Evolutionary conservation across 2,797 vertebrate genomes (phyloP).

Genomic region (Thamnophis elegans): DNA sequence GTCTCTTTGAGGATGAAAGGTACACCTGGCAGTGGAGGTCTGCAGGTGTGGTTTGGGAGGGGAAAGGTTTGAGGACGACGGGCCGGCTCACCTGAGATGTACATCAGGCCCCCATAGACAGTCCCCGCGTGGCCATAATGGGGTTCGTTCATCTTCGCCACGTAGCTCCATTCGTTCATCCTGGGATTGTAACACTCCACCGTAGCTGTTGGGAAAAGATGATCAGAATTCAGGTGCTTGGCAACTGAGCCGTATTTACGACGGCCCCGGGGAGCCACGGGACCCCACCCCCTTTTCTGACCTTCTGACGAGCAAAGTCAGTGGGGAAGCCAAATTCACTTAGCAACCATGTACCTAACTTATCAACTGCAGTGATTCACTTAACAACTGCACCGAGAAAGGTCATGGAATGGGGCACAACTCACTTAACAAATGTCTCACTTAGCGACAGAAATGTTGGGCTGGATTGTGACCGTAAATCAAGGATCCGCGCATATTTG

Average conservation of each 20-base stretch:
- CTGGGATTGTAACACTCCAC: slow-evolving; percentile 98
- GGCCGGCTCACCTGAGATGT: slow-evolving; percentile 89
- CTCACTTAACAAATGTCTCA: too few species aligned
- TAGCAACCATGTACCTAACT: neutral
- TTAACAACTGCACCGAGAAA: neutral
- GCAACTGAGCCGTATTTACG: neutral
- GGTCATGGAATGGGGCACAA: too few species aligned
- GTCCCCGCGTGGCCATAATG: slow-evolving; percentile 98
- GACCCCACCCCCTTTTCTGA: neutral
- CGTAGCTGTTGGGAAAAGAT: slow-evolving; percentile 79
- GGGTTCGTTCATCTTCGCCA: slow-evolving; percentile 98
- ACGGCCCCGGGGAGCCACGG: neutral
- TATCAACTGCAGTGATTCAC: neutral
- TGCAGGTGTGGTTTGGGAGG: fast-evolving
- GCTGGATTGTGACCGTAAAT: too few species aligned
- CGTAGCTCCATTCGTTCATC: slow-evolving; percentile 97
- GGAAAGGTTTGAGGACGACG: neutral
- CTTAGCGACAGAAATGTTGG: too few species aligned
- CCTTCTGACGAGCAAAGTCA: neutral
- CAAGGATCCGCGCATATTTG: too few species aligned
- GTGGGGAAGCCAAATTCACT: neutral
- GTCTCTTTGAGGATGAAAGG: neutral
- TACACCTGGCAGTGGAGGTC: neutral
- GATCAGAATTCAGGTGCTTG: neutral
- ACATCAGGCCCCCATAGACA: slow-evolving; percentile 98